Conservation (phyloP, 1,140 invertebrate species). For the Orchestia grillus region DNA sequence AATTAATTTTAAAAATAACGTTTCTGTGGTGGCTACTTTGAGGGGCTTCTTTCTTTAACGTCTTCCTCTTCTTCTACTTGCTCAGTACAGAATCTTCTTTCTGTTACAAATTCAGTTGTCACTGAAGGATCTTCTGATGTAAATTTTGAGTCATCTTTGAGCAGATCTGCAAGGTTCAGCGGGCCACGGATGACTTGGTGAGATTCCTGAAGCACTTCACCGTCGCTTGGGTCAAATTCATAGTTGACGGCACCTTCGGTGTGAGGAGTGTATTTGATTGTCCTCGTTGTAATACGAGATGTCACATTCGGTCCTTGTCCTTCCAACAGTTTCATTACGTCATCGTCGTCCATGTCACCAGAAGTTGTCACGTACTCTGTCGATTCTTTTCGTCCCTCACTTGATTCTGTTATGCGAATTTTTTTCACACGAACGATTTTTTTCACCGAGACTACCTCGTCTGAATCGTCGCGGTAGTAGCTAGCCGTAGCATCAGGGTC, state of each 20-base stretch:
- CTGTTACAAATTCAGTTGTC: neutral
- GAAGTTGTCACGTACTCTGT: constrained; percentile 38
- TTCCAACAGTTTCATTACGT: constrained; percentile 33
- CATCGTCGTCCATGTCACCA: constrained; percentile 36
- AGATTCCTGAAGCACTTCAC: neutral
- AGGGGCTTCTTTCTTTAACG: neutral
- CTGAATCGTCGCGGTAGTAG: constrained; percentile 23
- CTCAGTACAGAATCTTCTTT: neutral
- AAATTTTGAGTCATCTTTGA: neutral
- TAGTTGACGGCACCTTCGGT: neutral
- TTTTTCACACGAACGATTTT: constrained; percentile 27
- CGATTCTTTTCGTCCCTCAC: constrained; percentile 22
- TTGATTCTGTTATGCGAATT: constrained; percentile 36
- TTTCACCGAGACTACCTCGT: constrained; percentile 39
- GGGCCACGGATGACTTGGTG: constrained; percentile 34
- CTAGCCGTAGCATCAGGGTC: constrained; percentile 3
- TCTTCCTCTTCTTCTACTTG: neutral
- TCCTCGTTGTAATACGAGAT: constrained; percentile 10
- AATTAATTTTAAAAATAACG: neutral
- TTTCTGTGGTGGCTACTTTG: neutral
- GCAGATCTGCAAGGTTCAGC: neutral
- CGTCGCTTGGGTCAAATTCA: constrained; percentile 27
- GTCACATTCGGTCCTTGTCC: constrained; percentile 39
- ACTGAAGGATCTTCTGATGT: constrained; percentile 3
- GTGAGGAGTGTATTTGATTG: constrained; percentile 19